Percentiles rank a stretch among this genome's conserved stretches.
Conservation (phyloP, 2,797 vertebrate species). For the Philypnodon macrostomus region DNA sequence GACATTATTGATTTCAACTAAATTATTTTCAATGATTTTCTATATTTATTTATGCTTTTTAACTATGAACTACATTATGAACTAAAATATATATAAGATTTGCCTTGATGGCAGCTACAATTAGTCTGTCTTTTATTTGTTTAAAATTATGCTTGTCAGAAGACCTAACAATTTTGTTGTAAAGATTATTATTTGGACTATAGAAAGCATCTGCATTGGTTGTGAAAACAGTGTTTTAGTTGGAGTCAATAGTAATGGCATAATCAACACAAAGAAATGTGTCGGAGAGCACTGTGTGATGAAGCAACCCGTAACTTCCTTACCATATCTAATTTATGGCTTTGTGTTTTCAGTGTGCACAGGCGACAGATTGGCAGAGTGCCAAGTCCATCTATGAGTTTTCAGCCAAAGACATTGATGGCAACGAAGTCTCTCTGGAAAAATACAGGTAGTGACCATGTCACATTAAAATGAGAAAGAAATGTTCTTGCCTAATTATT, state of each 20-base stretch:
- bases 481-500: background rate
- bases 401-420: slow-evolving; percentile 88
- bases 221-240: background rate
- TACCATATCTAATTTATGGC: background rate
- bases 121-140: too few species aligned
- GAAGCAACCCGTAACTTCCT: background rate
- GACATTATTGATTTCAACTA: too few species aligned
- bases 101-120: too few species aligned
- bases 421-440: slow-evolving; percentile 83
- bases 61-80: too few species aligned
- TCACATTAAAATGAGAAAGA: background rate
- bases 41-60: too few species aligned
- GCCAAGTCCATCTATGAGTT: slow-evolving; percentile 90
- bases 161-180: too few species aligned
- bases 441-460: slow-evolving; percentile 82
- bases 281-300: slow-evolving; percentile 1
- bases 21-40: too few species aligned
- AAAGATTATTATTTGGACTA: too few species aligned
- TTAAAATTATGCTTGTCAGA: too few species aligned
- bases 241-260: background rate
- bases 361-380: slow-evolving; percentile 79
- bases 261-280: background rate
- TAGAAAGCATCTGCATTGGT: too few species aligned
- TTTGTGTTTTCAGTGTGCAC: slow-evolving; percentile 77
- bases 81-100: too few species aligned